Conservation (phyloP, 2,888 invertebrate genomes). For the Meteorus colon region DNA sequence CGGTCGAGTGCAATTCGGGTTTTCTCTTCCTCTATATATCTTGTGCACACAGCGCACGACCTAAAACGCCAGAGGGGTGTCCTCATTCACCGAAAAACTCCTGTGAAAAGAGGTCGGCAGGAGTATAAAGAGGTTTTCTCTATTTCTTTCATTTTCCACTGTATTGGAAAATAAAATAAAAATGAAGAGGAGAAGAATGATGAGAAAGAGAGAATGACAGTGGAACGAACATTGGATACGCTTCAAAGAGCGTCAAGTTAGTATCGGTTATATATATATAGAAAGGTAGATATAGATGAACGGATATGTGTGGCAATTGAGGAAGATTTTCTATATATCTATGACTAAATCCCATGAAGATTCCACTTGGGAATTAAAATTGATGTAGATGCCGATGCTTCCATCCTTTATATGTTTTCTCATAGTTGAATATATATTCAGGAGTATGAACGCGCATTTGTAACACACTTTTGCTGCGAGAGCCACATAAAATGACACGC, state of each 20-base stretch:
- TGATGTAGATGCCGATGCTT: constrained; percentile 31
- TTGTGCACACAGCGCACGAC: constrained; percentile 23
- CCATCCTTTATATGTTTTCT: constrained; percentile 5
- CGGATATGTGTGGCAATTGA: background rate
- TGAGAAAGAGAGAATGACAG: constrained; percentile 2
- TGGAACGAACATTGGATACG: constrained; percentile 21
- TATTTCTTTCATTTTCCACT: constrained; percentile 18
- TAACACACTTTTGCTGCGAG: too few species aligned
- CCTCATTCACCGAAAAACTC: constrained; percentile 32
- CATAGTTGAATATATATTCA: background rate
- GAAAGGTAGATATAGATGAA: background rate
- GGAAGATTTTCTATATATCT: background rate
- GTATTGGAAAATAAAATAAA: constrained; percentile 13
- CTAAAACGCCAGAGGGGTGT: constrained; percentile 26
- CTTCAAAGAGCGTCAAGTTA: constrained; percentile 21
- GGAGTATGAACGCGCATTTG: background rate
- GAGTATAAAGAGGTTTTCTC: background rate
- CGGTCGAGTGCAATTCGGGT: constrained; percentile 3
- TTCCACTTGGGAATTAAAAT: constrained; percentile 28
- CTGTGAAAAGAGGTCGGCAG: constrained; percentile 29
- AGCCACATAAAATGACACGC: too few species aligned
- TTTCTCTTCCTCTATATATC: constrained; percentile 9
- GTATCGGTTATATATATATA: background rate
- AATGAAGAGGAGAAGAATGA: constrained; percentile 11
- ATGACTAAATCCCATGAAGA: constrained; percentile 24